Percentiles rank a stretch among this genome's conserved stretches.
These are phyloP conservation scores for Pluvianellus socialis DNA, from an alignment of 2,113 vertebrate genomes.

Conservation along the genomic window DNA sequence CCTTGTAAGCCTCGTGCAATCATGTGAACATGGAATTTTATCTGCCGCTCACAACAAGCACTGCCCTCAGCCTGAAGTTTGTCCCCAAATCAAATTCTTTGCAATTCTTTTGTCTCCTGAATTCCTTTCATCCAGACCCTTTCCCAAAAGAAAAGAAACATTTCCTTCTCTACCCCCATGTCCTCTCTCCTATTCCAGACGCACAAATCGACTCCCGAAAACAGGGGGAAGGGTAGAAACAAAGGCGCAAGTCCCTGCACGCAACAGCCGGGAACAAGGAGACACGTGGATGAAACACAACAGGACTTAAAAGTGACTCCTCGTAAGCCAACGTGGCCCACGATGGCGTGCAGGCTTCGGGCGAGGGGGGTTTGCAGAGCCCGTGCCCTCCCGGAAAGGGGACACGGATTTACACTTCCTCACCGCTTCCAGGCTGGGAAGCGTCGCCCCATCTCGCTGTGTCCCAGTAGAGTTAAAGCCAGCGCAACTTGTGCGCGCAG, in stretches of 20 bases:
- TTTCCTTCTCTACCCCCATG: not conserved
- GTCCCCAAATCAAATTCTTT: not conserved
- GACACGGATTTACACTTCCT: not conserved
- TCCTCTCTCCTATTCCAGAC: not conserved
- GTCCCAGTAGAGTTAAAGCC: constrained; percentile 28
- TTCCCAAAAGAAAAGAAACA: not conserved
- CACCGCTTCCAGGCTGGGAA: not conserved
- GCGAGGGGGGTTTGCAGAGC: not conserved
- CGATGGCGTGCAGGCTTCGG: not conserved
- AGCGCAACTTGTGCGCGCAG: not conserved
- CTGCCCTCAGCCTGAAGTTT: constrained; percentile 25
- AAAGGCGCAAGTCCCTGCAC: constrained; percentile 27
- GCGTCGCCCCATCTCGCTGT: not conserved
- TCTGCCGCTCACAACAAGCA: constrained; percentile 25
- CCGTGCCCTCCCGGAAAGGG: not conserved
- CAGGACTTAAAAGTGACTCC: constrained; percentile 15
- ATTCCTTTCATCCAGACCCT: not conserved
- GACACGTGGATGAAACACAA: constrained; percentile 29
- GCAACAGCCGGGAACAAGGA: constrained; percentile 35
- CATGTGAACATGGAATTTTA: constrained; percentile 44
- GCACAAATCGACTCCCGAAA: not conserved
- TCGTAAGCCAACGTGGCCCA: not conserved
- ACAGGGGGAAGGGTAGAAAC: not conserved
- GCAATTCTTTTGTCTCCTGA: constrained; percentile 22
- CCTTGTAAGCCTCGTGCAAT: constrained; percentile 37